Base-by-base conservation (phyloP, 2,797 vertebrate genomes). In the Otolemur crassicaudatus region DNA sequence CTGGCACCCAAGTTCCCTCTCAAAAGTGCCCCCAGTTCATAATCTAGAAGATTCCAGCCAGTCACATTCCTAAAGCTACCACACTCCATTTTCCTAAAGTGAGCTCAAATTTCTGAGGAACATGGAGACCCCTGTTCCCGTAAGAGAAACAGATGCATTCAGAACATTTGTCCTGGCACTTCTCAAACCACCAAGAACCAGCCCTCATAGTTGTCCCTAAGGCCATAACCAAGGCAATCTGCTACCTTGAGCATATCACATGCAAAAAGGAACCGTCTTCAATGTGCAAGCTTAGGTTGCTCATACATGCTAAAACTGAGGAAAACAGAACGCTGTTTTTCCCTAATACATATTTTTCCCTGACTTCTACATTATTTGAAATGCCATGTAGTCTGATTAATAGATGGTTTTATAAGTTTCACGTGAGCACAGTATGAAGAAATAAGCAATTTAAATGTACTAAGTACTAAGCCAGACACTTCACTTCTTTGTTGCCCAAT, bases 361-460 rank as follows among this genome's bases (percentile, higher is more conserved):
- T 88, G 43, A 91, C 65, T 94, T 97, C 97, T 91, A 16, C 84
- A 92, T 83, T 81, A 90, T 27, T 53, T 94, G 94, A 53, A 60
- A 94, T 72, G 89, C 69, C 89, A 72, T 7, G 69, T 49, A n/a
- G 8, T 89, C 67, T 79, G 49, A 93, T 43, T 14, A 77, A 73
- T 34, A 77, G 34, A 73, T 34, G 72, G 31, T 79, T 81, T 83
- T 53, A 40, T 40, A 87, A 86, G 40, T 93, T 63, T 29, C 58
- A 29, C 73, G 25, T 43, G 37, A 88, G 14, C 22, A 10, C 31
- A 31, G 46, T 10, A 65, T 17, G 13, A 86, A 75, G 80, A 77
- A 81, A 46, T 16, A 37, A 70, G 72, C 6, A 3, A 53, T 75
- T 84, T 73, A 63, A 46, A 49, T 46, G 77, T 29, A 31, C 43